phyloP scores from a whole-genome alignment of 35 echinoderm and acorn worm genomes.

The Heliocidaris tuberculata region DNA sequence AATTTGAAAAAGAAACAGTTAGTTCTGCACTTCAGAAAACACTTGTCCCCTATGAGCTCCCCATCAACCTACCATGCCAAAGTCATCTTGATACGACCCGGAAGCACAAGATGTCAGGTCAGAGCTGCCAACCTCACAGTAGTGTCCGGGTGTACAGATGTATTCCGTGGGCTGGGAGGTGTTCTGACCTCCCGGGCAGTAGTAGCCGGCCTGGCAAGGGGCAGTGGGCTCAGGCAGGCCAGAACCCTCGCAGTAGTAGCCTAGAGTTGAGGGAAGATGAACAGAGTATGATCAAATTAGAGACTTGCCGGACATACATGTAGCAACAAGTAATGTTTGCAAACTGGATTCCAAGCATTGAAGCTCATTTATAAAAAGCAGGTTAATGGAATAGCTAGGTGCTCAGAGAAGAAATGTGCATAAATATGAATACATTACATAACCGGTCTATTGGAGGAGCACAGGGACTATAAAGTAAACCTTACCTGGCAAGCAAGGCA shows the following conservation, averaged over 20 bases:
- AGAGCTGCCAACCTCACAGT: constrained; percentile 67
- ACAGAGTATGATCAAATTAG: neutral
- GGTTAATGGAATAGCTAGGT: no score
- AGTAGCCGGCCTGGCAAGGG: constrained; percentile 79
- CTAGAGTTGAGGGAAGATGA: constrained; percentile 31
- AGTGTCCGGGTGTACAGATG: constrained; percentile 86
- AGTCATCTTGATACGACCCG: constrained; percentile 87
- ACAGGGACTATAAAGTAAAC: neutral
- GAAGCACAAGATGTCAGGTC: constrained; percentile 58
- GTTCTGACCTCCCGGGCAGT: constrained; percentile 95
- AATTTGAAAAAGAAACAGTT: no score
- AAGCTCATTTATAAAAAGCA: no score
- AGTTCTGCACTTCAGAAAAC: no score
- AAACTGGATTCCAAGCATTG: no score
- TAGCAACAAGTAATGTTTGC: no score
- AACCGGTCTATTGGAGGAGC: no score
- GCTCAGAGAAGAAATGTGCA: no score
- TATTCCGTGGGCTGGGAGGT: constrained; percentile 78
- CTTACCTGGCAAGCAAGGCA: constrained; percentile 81
- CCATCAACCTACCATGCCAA: constrained; percentile 69
- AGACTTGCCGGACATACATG: no score
- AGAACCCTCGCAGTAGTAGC: constrained; percentile 86
- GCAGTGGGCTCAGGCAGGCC: constrained; percentile 81
- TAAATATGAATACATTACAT: no score
- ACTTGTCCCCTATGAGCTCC: no score